Percentiles rank a stretch among this genome's conserved stretches.
phyloP scores from a whole-genome alignment of 2,888 invertebrate genomes.

The Acanthoscelides obtectus region DNA sequence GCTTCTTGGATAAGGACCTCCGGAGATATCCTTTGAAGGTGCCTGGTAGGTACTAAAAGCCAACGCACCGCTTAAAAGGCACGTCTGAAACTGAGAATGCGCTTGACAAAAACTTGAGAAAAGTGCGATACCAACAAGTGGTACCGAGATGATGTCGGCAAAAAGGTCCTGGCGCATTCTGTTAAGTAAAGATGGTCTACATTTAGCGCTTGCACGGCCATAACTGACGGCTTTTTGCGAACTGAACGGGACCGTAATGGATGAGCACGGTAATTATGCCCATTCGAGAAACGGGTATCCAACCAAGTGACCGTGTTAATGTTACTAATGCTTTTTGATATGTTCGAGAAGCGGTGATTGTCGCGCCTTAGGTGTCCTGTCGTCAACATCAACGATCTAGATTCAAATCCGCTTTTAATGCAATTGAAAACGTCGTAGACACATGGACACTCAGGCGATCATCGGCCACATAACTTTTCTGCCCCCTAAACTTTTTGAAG shows the following conservation, averaged over 20 bases:
- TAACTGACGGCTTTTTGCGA: not conserved
- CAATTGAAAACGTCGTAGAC: no score
- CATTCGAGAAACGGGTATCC: not conserved
- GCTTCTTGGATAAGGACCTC: no score
- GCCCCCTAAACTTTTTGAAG: no score
- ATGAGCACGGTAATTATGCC: not conserved
- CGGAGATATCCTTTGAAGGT: not conserved
- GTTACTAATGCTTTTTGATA: not conserved
- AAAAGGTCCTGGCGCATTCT: not conserved
- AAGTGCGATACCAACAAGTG: not conserved
- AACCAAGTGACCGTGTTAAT: not conserved
- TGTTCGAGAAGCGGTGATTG: not conserved
- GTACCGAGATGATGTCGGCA: not conserved
- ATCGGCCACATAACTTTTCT: no score
- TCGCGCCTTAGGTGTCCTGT: no score
- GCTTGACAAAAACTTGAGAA: not conserved
- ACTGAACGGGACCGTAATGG: not conserved
- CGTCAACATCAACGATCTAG: no score
- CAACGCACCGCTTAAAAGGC: not conserved
- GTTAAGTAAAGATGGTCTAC: not conserved
- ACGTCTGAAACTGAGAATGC: not conserved
- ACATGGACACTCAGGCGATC: no score
- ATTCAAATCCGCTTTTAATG: no score
- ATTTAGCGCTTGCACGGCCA: not conserved
- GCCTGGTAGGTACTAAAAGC: not conserved